Evolutionary conservation across 2,888 invertebrate species (phyloP).

Genomic region (Beris chalybata): DNA sequence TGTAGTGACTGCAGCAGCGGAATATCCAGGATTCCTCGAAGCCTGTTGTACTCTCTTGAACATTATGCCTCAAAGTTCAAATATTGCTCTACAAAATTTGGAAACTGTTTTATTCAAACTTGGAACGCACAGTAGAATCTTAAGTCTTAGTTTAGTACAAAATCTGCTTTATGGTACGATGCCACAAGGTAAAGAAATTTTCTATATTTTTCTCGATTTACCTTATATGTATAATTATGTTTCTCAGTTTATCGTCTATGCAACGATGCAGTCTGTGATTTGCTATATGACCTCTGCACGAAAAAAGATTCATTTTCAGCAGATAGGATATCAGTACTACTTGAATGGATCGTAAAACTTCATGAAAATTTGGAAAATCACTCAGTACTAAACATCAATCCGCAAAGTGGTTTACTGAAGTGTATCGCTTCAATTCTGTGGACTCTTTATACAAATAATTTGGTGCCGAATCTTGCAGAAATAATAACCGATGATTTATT

Average conservation of each 20-base stretch:
- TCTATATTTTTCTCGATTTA: not conserved
- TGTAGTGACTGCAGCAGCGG: constrained; percentile 66
- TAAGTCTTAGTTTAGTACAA: constrained; percentile 62
- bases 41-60: constrained; percentile 73
- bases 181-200: constrained; percentile 50
- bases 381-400: constrained; percentile 47
- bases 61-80: constrained; percentile 65
- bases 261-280: constrained; percentile 70
- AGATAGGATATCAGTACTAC: constrained; percentile 67
- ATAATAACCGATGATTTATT: constrained; percentile 76
- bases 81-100: constrained; percentile 61
- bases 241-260: constrained; percentile 54
- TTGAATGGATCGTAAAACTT: constrained; percentile 68
- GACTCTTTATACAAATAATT: constrained; percentile 67
- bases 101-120: constrained; percentile 71
- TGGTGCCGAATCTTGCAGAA: constrained; percentile 66
- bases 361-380: constrained; percentile 49
- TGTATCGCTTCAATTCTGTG: constrained; percentile 82
- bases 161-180: constrained; percentile 63
- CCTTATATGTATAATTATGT: not conserved
- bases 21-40: constrained; percentile 67
- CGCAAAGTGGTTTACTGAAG: constrained; percentile 63
- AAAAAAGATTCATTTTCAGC: constrained; percentile 57
- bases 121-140: constrained; percentile 66
- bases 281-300: constrained; percentile 77